Evolutionary conservation across 2,797 vertebrate genomes (phyloP).

Genomic region (Malacoctenus gilli): DNA sequence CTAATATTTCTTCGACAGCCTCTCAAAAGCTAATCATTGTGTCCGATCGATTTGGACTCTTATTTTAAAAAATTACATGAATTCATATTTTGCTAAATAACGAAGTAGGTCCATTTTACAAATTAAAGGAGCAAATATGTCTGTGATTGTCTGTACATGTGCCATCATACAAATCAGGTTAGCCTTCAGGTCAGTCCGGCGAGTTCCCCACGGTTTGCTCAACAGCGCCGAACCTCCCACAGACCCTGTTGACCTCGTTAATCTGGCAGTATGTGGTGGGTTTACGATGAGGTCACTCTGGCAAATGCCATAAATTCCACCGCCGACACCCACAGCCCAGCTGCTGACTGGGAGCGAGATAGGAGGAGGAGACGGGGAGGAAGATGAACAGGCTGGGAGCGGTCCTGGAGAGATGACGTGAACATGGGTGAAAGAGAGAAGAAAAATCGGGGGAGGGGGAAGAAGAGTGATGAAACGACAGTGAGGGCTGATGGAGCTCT

Average conservation of each 20-base stretch:
- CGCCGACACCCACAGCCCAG: not conserved
- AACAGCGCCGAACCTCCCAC: constrained; percentile 29
- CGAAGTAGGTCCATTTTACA: too few relatives aligned
- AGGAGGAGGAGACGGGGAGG: not conserved
- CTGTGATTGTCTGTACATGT: not conserved
- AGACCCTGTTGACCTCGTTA: constrained; percentile 43
- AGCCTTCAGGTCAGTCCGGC: not conserved
- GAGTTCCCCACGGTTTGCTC: constrained; percentile 27
- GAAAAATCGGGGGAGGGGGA: constrained; percentile 1
- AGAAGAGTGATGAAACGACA: constrained; percentile 39
- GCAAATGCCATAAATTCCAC: constrained; percentile 49
- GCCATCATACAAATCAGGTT: constrained; percentile 1
- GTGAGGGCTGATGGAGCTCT: constrained; percentile 43
- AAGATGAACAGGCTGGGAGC: constrained; percentile 1
- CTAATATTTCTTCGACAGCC: too few relatives aligned
- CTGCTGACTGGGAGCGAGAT: constrained; percentile 39
- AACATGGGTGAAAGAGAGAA: too few relatives aligned
- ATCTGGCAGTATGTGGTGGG: constrained; percentile 22
- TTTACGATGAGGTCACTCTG: constrained; percentile 44
- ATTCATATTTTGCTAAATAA: too few relatives aligned
- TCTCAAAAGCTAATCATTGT: too few relatives aligned
- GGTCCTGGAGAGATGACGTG: constrained; percentile 13
- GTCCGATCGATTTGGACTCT: too few relatives aligned
- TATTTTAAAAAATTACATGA: too few relatives aligned
- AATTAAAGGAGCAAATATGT: not conserved